Percentiles rank a stretch among this genome's conserved stretches.
Conservation (phyloP, 2,888 invertebrate genomes). For the Apamea anceps region DNA sequence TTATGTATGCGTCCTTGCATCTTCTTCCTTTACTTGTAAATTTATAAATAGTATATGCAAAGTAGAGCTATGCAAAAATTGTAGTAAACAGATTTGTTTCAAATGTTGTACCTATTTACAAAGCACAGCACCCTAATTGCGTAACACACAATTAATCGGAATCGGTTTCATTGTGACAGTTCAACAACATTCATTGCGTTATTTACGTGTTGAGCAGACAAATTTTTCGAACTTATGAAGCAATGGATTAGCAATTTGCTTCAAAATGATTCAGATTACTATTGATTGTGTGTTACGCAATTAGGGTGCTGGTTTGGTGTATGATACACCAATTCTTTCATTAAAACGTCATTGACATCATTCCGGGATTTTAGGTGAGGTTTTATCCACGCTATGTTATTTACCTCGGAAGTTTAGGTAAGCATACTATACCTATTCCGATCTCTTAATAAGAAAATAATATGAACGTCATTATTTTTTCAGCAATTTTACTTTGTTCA, state of each 20-base stretch:
- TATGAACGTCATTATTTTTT: background rate
- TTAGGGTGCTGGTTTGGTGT: background rate
- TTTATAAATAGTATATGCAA: slow-evolving; percentile 24
- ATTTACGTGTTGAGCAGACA: no score
- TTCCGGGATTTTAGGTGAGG: background rate
- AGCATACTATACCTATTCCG: background rate
- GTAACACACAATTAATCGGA: no score
- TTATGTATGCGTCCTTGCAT: slow-evolving; percentile 49
- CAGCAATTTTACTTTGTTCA: background rate
- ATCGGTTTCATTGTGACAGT: no score
- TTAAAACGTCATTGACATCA: background rate
- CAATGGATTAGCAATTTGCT: no score
- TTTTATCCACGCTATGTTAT: background rate
- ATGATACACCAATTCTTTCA: no score
- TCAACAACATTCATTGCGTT: no score
- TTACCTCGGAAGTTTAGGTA: background rate
- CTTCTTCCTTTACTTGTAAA: slow-evolving; percentile 39
- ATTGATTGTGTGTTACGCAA: no score
- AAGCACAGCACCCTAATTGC: no score
- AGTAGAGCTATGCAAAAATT: slow-evolving; percentile 8
- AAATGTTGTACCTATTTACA: background rate
- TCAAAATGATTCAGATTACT: no score
- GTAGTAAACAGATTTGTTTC: background rate
- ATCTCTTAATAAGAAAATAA: background rate
- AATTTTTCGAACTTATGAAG: no score